A percentile compares a stretch with the other conserved stretches of the same genome.
Conservation (phyloP, 2,113 vertebrate species). For the Saguinus midas region DNA sequence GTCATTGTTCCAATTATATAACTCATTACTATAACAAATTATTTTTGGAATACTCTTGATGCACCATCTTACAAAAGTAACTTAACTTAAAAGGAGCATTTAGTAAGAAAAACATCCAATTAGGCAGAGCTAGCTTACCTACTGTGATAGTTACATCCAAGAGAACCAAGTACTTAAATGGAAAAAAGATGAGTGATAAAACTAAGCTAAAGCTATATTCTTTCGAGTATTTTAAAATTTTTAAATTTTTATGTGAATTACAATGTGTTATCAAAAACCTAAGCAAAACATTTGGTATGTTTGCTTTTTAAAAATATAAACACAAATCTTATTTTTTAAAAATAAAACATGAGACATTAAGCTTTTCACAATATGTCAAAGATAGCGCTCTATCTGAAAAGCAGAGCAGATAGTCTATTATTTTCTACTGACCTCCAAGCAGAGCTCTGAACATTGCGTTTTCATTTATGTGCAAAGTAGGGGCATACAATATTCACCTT, state of each 20-base stretch:
- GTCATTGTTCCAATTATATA: neutral
- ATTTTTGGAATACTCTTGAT: neutral
- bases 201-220: too few relatives aligned
- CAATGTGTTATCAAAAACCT: neutral
- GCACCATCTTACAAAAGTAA: neutral
- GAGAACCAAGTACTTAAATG: neutral
- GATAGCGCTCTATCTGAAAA: neutral
- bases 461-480: slow-evolving; percentile 62
- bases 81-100: neutral
- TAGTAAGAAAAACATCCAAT: neutral
- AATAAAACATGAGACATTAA: neutral
- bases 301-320: neutral
- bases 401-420: neutral
- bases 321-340: neutral
- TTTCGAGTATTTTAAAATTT: neutral
- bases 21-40: neutral
- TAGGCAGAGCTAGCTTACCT: neutral
- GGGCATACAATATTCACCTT: slow-evolving; percentile 16
- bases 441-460: neutral
- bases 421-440: neutral
- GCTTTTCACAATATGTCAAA: neutral
- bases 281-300: neutral
- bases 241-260: neutral
- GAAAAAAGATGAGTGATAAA: neutral
- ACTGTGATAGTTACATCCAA: neutral